A percentile compares a stretch with the other conserved stretches of the same genome.
phyloP scores from a whole-genome alignment of 2,888 invertebrate genomes.

The Chironomus tentans region DNA sequence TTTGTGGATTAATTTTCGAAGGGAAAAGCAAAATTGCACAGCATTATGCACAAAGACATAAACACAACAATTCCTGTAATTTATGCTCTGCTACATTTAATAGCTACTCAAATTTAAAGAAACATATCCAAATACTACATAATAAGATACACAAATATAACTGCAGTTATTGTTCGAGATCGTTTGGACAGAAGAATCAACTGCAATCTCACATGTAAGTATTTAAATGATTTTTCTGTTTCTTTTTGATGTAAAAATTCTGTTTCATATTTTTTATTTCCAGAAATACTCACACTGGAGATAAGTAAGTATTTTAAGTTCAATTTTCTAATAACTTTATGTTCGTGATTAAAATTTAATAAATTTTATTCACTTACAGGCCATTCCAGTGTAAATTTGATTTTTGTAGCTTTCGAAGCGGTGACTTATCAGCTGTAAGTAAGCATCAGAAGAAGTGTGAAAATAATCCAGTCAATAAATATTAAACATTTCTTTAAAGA shows the following conservation, averaged over 20 bases:
- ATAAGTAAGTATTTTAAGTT: neutral
- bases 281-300: constrained; percentile 20
- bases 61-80: constrained; percentile 3
- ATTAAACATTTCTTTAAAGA: too few relatives aligned
- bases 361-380: neutral
- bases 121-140: constrained; percentile 19
- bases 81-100: constrained; percentile 7
- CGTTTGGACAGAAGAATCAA: constrained; percentile 23
- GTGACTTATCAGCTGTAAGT: constrained; percentile 7
- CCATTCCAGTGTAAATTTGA: constrained; percentile 13
- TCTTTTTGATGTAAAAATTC: neutral
- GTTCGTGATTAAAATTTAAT: too few relatives aligned
- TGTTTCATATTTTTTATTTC: neutral
- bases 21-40: constrained; percentile 21
- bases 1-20: constrained; percentile 1
- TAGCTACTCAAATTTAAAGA: constrained; percentile 19
- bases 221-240: neutral
- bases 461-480: neutral
- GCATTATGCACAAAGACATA: constrained; percentile 16
- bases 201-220: constrained; percentile 17
- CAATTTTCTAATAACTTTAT: too few relatives aligned
- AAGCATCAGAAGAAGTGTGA: constrained; percentile 20
- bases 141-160: constrained; percentile 17
- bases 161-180: neutral
- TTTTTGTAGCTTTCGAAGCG: neutral